Conservation (phyloP, 2,797 vertebrate species). For the Aeoliscus strigatus region DNA sequence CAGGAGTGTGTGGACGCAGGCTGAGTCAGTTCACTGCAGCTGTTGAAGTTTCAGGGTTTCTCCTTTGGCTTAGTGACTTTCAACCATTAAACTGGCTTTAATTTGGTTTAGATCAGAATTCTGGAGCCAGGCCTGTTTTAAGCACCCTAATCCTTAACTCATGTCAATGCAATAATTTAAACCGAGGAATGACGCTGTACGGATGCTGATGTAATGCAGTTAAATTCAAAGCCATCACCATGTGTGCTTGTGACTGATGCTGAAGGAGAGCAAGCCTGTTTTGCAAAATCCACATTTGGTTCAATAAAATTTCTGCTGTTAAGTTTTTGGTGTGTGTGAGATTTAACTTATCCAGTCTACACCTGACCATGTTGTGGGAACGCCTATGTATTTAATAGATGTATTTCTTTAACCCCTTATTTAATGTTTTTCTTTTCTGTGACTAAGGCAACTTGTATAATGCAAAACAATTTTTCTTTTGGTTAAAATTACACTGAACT, state of each 20-base stretch:
- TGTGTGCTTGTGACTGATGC: constrained; percentile 27
- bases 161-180: constrained; percentile 54
- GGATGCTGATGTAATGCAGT: constrained; percentile 20
- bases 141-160: constrained; percentile 30
- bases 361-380: too few species aligned
- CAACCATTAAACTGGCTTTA: too few species aligned
- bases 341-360: too few species aligned
- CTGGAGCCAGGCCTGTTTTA: constrained; percentile 11
- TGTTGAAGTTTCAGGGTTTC: too few species aligned
- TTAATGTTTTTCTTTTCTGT: too few species aligned
- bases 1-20: neutral
- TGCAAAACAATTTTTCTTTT: too few species aligned
- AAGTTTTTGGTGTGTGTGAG: too few species aligned
- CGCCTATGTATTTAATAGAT: too few species aligned
- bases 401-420: too few species aligned
- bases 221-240: constrained; percentile 37
- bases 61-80: too few species aligned
- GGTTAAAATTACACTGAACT: too few species aligned
- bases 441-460: too few species aligned
- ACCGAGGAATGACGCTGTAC: constrained; percentile 4
- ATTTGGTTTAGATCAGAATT: neutral
- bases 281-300: neutral
- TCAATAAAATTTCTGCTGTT: constrained; percentile 4
- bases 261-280: constrained; percentile 15
- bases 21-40: neutral